These are phyloP conservation scores for Nothoprocta pentlandii DNA, from an alignment of 2,113 vertebrate genomes.

Conservation along the genomic window DNA sequence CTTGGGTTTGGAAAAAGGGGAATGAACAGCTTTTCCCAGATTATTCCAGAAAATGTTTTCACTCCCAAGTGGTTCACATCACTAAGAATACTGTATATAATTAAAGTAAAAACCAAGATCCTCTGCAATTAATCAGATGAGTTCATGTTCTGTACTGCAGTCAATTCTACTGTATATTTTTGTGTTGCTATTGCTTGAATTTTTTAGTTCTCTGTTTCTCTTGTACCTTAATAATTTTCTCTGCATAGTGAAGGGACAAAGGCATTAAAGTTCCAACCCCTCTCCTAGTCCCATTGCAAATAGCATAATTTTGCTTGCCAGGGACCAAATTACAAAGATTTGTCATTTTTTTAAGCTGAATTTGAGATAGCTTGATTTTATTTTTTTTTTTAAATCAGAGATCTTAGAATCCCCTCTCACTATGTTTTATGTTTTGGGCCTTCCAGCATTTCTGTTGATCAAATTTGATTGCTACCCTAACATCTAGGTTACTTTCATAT, in stretches of 20 bases:
- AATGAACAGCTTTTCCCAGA: neutral
- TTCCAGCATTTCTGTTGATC: neutral
- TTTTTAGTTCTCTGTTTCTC: neutral
- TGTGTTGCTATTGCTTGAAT: neutral
- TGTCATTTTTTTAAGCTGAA: neutral
- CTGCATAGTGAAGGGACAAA: neutral
- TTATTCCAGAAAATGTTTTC: neutral
- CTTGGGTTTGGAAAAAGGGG: neutral
- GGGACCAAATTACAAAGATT: neutral
- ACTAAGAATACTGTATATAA: neutral
- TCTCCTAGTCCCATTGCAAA: neutral
- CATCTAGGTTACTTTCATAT: neutral
- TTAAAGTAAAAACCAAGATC: neutral
- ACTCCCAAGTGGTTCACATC: neutral
- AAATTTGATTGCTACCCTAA: accelerated
- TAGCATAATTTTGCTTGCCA: neutral
- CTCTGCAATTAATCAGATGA: accelerated
- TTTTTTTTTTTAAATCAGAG: neutral
- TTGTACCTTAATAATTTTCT: neutral
- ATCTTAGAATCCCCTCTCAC: accelerated
- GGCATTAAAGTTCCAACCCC: neutral
- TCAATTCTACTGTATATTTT: neutral
- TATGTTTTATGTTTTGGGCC: neutral
- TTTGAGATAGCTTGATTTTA: neutral
- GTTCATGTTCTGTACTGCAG: neutral